These are phyloP conservation scores for Rhagologus leucostigma DNA, from an alignment of 2,113 vertebrate species.

Conservation along the genomic window DNA sequence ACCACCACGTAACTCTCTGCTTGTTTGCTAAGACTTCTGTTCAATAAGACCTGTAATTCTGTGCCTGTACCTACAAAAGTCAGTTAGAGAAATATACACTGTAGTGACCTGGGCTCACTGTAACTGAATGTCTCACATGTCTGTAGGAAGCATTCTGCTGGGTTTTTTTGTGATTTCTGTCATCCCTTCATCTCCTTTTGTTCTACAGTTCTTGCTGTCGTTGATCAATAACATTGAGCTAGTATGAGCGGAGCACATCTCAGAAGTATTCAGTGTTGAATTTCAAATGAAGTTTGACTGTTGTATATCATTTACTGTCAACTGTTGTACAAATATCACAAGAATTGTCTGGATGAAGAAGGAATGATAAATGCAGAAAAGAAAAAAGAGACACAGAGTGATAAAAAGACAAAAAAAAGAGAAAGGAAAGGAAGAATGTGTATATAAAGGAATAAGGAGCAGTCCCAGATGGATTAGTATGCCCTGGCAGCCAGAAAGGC, in stretches of 20 bases:
- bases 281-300: background rate
- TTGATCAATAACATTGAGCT: background rate
- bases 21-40: background rate
- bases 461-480: background rate
- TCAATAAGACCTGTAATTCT: background rate
- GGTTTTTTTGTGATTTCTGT: background rate
- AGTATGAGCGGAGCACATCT: background rate
- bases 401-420: background rate
- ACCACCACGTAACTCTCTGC: background rate
- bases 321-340: background rate
- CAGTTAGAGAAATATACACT: background rate
- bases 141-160: background rate
- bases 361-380: background rate
- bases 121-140: rapidly evolving
- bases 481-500: background rate
- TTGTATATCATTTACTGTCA: background rate
- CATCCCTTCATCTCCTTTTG: background rate
- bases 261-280: background rate
- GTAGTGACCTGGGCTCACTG: background rate
- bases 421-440: background rate
- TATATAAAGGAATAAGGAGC: background rate
- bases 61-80: background rate
- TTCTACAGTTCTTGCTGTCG: background rate
- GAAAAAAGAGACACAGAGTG: background rate
- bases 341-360: background rate